Conservation (phyloP, 2,113 vertebrate genomes). For the Protobothrops mucrosquamatus region DNA sequence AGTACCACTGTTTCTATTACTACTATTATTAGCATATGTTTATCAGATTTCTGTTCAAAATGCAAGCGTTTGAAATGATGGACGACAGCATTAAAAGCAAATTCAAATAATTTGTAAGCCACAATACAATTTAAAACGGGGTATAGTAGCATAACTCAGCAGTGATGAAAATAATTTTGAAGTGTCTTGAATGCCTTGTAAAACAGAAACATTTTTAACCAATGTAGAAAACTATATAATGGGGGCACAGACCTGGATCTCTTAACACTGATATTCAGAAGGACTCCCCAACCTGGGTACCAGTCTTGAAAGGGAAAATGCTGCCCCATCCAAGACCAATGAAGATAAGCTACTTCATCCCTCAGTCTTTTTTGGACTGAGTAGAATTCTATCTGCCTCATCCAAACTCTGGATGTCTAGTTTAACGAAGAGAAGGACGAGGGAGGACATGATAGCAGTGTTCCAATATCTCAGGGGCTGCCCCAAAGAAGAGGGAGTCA, state of each 20-base stretch:
- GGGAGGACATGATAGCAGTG: too few relatives aligned
- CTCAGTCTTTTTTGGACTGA: neutral
- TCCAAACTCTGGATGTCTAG: neutral
- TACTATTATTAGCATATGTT: neutral
- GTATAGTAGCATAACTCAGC: neutral
- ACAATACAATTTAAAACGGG: neutral
- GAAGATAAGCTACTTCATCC: neutral
- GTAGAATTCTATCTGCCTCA: neutral
- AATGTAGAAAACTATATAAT: neutral
- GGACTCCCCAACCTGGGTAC: neutral
- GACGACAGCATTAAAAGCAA: neutral
- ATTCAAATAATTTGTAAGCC: neutral
- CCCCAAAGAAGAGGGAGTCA: too few relatives aligned
- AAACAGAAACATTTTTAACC: neutral
- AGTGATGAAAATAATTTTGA: neutral
- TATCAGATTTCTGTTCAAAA: neutral
- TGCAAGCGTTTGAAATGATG: neutral
- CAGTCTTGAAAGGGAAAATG: neutral
- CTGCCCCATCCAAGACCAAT: neutral
- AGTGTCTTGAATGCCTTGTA: neutral
- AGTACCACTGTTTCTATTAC: neutral
- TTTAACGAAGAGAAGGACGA: too few relatives aligned
- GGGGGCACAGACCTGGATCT: neutral
- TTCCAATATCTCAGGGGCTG: too few relatives aligned
- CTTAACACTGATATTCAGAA: neutral